Evolutionary conservation across 30 jellyfish, hydroid and myxozoan genomes (phyloP), one percentile per base, ranked within the genome.

Genomic region (Hydractinia echinata): DNA sequence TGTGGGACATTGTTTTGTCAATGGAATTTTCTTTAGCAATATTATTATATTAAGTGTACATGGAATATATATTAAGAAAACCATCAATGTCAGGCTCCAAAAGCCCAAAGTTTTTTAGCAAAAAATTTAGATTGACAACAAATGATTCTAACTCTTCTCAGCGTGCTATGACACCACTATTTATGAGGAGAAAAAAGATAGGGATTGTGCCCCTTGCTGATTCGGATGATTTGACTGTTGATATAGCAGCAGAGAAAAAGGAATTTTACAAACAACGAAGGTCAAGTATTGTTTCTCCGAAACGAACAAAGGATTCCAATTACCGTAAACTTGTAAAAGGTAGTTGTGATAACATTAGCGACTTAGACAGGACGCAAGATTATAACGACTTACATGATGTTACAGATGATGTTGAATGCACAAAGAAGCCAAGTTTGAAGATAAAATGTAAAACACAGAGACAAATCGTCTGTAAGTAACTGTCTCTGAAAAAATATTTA

Each of bases 51-150:
- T 30, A 30, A 30, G 44, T 30, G 44, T 30, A 30, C 44, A 30
- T 30, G 44, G 44, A 30, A 30, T 30, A 30, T 30, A 30, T 30
- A 30, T 30, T 30, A 30, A 30, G 44, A 30, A 30, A 30, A 30
- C 44, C 44, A 30, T 30, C 44, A 30, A 30, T 30, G 44, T 30
- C 44, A 30, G 44, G 19, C 74, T n/a, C 74, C 19, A 64, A 64
- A 64, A 64, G 74, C 4, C 74, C 74, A 13, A 64, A 64, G 74
- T 64, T 64, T 13, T 64, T 64, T n/a, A 64, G 39, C 19, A 64
- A 51, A 13, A 64, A 64, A 64, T 44, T 64, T 64, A 44, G 74
- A 7, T 64, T 64, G 18, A n/a, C 74, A 64, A n/a, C 74, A 7
- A 64, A 51, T 64, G 74, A 64, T n/a, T n/a, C 74, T n/a, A 51